Evolutionary conservation across 30 jellyfish, hydroid and myxozoan genomes (phyloP).

Genomic region (Hydra vulgaris): DNA sequence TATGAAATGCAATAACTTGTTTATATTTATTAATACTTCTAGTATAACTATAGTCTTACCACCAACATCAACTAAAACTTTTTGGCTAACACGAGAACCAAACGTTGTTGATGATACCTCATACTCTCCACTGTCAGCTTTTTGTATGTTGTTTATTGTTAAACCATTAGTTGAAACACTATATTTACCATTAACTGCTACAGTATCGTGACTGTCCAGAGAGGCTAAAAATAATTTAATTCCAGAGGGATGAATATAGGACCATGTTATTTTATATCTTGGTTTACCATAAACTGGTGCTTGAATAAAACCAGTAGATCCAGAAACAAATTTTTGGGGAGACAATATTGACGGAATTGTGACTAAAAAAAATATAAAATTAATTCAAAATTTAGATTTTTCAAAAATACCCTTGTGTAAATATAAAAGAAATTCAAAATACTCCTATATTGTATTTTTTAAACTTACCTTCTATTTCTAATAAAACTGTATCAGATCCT

Average conservation of each 20-base stretch:
- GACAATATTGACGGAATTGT: neutral
- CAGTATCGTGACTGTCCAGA: neutral
- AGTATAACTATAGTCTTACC: neutral
- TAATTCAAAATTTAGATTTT: neutral
- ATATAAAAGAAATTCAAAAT: no score
- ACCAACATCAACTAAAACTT: slow-evolving; percentile 3
- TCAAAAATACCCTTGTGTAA: neutral
- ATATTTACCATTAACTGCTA: neutral
- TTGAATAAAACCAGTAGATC: neutral
- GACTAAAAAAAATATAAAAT: neutral
- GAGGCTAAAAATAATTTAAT: neutral
- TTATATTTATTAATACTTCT: neutral
- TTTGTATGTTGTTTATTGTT: neutral
- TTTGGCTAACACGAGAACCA: neutral
- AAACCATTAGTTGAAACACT: neutral
- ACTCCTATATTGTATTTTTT: neutral
- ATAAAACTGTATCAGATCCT: neutral
- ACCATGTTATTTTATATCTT: neutral
- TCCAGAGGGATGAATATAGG: neutral
- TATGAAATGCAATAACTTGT: neutral
- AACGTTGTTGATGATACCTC: neutral
- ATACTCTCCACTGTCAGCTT: neutral
- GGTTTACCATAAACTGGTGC: neutral
- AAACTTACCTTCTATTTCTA: slow-evolving; percentile 19
- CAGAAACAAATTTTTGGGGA: neutral